These are phyloP conservation scores for Orius insidiosus DNA, from an alignment of 1,140 invertebrate species.

Conservation along the genomic window DNA sequence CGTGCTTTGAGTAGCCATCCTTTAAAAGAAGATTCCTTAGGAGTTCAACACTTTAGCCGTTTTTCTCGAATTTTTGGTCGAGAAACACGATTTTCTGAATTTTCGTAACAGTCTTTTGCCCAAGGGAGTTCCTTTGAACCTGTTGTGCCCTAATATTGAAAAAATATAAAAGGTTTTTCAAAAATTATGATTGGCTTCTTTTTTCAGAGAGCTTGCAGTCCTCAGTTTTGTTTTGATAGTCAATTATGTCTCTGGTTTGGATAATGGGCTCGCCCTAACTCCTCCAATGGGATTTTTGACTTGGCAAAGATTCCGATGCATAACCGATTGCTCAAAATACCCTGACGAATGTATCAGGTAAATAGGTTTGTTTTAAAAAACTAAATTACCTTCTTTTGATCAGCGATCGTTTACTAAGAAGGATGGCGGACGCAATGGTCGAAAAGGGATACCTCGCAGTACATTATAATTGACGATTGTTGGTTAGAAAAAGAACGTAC, in stretches of 20 bases:
- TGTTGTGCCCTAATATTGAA: too few species aligned
- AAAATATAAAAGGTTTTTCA: too few species aligned
- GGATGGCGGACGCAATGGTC: slow-evolving; percentile 35
- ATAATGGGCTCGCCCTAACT: slow-evolving; percentile 38
- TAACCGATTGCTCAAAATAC: slow-evolving; percentile 44
- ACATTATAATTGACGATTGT: slow-evolving; percentile 43
- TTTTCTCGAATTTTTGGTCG: too few species aligned
- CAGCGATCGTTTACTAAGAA: slow-evolving; percentile 37
- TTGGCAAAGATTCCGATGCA: slow-evolving; percentile 55
- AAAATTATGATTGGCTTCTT: too few species aligned
- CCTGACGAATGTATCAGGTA: slow-evolving; percentile 51
- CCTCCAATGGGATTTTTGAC: slow-evolving; percentile 68
- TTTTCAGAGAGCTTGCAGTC: neutral
- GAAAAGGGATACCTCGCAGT: slow-evolving; percentile 38
- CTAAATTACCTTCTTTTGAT: neutral
- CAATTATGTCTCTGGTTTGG: slow-evolving; percentile 21
- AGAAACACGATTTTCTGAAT: too few species aligned
- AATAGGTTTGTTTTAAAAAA: slow-evolving; percentile 2
- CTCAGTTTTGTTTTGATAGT: neutral
- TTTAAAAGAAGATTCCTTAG: too few species aligned
- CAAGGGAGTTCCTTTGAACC: too few species aligned
- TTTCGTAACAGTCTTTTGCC: too few species aligned
- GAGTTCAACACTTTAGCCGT: too few species aligned
- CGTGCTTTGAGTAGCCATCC: too few species aligned
- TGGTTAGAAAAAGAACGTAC: slow-evolving; percentile 35